Conservation (phyloP, 2,888 invertebrate species). For the Athripsodes cinereus region DNA sequence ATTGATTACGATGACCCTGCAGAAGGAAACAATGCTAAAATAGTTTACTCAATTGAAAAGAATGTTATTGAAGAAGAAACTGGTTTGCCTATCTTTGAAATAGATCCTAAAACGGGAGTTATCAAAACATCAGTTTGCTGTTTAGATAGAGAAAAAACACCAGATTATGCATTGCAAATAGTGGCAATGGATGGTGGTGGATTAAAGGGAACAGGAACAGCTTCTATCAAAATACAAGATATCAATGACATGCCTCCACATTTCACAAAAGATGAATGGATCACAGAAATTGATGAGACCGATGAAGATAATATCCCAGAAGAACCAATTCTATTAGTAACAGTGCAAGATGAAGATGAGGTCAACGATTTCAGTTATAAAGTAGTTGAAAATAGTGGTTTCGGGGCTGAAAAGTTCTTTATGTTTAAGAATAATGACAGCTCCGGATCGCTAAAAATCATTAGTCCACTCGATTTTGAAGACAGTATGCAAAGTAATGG, state of each 20-base stretch:
- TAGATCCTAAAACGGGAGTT: conserved; percentile 48
- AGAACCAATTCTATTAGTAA: conserved; percentile 43
- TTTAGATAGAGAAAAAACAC: conserved; percentile 45
- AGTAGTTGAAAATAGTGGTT: conserved; percentile 41
- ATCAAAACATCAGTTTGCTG: conserved; percentile 46
- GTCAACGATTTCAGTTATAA: conserved; percentile 45
- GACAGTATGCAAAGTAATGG: conserved; percentile 45
- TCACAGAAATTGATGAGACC: conserved; percentile 46
- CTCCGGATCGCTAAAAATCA: conserved; percentile 44
- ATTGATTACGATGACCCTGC: conserved; percentile 51
- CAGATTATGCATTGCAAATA: conserved; percentile 46
- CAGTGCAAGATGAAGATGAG: conserved; percentile 45
- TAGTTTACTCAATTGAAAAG: conserved; percentile 51
- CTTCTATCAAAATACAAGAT: conserved; percentile 48
- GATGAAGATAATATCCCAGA: conserved; percentile 40
- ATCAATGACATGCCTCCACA: conserved; percentile 55
- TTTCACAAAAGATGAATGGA: conserved; percentile 47
- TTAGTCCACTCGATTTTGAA: conserved; percentile 49
- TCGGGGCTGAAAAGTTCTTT: conserved; percentile 44
- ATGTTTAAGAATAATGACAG: conserved; percentile 45
- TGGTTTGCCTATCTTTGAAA: conserved; percentile 48
- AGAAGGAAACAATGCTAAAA: conserved; percentile 51
- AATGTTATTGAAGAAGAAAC: conserved; percentile 50
- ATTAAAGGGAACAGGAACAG: conserved; percentile 48
- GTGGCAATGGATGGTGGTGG: conserved; percentile 47